Evolutionary conservation across 2,888 invertebrate genomes (phyloP).

Genomic region (Lypha dubia): DNA sequence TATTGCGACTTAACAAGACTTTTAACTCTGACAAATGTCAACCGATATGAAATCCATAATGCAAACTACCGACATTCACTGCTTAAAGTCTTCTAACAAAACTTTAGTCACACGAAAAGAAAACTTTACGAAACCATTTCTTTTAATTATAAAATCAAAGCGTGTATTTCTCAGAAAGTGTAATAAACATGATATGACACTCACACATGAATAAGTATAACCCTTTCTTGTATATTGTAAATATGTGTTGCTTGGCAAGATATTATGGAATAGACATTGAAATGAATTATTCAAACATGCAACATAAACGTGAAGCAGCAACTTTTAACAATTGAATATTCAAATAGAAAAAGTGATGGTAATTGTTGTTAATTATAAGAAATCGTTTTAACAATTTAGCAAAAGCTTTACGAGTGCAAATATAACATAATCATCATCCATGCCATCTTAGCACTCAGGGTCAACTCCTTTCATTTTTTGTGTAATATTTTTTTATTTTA

Average conservation of each 20-base stretch:
- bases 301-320: conserved; percentile 34
- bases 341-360: conserved; percentile 41
- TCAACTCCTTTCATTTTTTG: conserved; percentile 71
- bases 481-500: too few relatives aligned
- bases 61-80: background rate
- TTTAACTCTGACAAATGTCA: too few relatives aligned
- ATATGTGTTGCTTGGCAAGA: conserved; percentile 9
- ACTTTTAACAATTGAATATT: conserved; percentile 9
- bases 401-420: conserved; percentile 26
- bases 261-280: conserved; percentile 9
- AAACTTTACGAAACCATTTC: background rate
- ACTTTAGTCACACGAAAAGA: too few relatives aligned
- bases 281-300: conserved; percentile 38
- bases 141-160: background rate
- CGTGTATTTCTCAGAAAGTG: conserved; percentile 17
- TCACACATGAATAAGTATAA: background rate
- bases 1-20: too few relatives aligned
- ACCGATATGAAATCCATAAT: too few relatives aligned
- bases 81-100: background rate
- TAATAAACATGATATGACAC: conserved; percentile 10
- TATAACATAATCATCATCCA: conserved; percentile 1
- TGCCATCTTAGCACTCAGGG: conserved; percentile 54
- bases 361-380: conserved; percentile 56
- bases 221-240: background rate
- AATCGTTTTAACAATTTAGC: conserved; percentile 32